Conservation (phyloP, 2,797 vertebrate species). For the Furcifer pardalis region DNA sequence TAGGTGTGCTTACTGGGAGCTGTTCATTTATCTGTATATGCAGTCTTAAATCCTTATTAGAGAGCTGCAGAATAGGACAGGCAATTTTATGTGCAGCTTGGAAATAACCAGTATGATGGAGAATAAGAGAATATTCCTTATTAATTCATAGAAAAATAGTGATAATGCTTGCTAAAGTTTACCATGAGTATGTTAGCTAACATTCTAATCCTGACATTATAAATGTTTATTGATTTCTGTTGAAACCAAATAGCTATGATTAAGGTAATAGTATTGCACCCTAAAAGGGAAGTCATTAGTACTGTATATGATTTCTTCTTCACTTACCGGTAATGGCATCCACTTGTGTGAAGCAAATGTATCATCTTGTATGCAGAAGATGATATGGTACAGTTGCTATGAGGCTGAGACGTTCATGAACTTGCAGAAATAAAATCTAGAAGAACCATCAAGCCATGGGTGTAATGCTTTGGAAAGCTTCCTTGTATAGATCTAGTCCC, state of each 20-base stretch:
- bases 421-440: not conserved
- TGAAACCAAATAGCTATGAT: not conserved
- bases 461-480: not conserved
- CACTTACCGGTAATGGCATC: not conserved
- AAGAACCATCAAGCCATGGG: not conserved
- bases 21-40: not conserved
- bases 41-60: slow-evolving; percentile 3
- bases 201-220: not conserved
- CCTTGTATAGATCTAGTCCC: not conserved
- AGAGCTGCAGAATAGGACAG: not conserved
- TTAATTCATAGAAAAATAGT: not conserved
- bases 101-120: not conserved
- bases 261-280: not conserved
- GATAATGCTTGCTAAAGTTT: not conserved
- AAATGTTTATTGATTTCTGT: slow-evolving; percentile 2
- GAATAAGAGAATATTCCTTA: not conserved
- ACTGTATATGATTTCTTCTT: slow-evolving; percentile 1
- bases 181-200: not conserved
- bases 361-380: not conserved
- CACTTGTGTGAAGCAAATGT: too few species aligned
- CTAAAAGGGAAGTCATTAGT: not conserved
- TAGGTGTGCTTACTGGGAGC: not conserved
- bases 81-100: not conserved
- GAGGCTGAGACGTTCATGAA: not conserved
- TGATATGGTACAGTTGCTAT: not conserved